Conservation (phyloP, 2,113 vertebrate species). For the Todiramphus chloris region DNA sequence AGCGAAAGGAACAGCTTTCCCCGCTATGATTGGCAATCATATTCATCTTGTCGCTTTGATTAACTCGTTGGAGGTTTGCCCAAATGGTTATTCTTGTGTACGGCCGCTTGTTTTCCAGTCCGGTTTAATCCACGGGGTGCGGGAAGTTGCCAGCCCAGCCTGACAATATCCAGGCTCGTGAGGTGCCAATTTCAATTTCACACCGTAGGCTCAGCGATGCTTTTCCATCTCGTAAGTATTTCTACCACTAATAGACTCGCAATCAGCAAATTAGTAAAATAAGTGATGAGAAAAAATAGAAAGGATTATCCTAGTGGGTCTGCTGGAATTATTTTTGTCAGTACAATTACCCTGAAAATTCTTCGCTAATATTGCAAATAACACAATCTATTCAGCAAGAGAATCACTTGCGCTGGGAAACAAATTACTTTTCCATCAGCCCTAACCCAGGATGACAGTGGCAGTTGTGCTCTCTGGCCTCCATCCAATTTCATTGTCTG, state of each 20-base stretch:
- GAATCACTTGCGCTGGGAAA: slow-evolving; percentile 58
- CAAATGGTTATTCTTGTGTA: slow-evolving; percentile 12
- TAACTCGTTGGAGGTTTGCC: slow-evolving; percentile 27
- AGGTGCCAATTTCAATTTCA: slow-evolving; percentile 45
- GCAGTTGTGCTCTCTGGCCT: slow-evolving; percentile 63
- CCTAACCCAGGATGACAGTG: slow-evolving; percentile 65
- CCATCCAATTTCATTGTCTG: slow-evolving; percentile 69
- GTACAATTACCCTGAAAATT: slow-evolving; percentile 65
- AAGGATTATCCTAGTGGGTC: slow-evolving; percentile 48
- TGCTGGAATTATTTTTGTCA: slow-evolving; percentile 64
- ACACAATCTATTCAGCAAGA: slow-evolving; percentile 57
- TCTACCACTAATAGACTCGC: slow-evolving; percentile 48
- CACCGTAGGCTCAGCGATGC: neutral
- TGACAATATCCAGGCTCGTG: neutral
- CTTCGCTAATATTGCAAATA: slow-evolving; percentile 65
- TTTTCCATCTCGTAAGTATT: slow-evolving; percentile 50
- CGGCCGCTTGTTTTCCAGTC: slow-evolving; percentile 16
- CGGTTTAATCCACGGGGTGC: neutral
- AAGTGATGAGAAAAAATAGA: slow-evolving; percentile 35
- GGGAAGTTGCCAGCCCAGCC: neutral
- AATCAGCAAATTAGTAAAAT: slow-evolving; percentile 61
- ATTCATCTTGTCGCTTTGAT: neutral
- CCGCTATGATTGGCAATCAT: slow-evolving; percentile 61
- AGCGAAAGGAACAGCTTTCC: slow-evolving; percentile 27
- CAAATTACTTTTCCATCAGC: slow-evolving; percentile 69